These are phyloP conservation scores for Nomada ferruginata DNA, from an alignment of 2,888 invertebrate species.

Conservation along the genomic window DNA sequence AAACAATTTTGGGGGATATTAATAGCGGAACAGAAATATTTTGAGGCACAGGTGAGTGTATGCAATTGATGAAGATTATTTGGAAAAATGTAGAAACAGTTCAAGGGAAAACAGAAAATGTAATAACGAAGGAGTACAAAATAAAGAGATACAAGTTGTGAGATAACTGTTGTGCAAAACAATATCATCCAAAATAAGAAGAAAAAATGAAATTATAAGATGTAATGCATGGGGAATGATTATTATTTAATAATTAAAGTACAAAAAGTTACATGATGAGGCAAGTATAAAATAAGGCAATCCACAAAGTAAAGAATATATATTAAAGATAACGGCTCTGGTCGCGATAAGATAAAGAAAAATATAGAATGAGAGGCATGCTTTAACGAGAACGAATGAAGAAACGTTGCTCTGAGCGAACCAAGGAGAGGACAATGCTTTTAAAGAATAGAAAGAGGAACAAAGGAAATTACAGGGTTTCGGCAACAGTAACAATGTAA, in stretches of 20 bases:
- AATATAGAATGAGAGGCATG: neutral
- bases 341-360: neutral
- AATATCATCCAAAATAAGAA: no score
- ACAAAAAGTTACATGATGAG: no score
- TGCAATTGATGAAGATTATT: no score
- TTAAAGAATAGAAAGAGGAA: neutral
- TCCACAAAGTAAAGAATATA: neutral
- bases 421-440: neutral
- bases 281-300: neutral
- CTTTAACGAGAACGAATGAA: constrained; percentile 2
- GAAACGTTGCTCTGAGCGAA: neutral
- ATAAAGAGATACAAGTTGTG: no score
- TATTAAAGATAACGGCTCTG: neutral
- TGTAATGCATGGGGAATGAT: neutral
- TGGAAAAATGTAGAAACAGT: no score
- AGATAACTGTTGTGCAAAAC: no score
- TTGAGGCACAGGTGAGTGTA: no score
- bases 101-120: no score
- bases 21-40: no score
- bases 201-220: no score
- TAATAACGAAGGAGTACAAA: no score
- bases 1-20: no score
- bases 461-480: neutral
- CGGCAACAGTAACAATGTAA: neutral
- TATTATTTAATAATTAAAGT: neutral